Conservation (phyloP, 2,113 vertebrate species). For the Indri indri region DNA sequence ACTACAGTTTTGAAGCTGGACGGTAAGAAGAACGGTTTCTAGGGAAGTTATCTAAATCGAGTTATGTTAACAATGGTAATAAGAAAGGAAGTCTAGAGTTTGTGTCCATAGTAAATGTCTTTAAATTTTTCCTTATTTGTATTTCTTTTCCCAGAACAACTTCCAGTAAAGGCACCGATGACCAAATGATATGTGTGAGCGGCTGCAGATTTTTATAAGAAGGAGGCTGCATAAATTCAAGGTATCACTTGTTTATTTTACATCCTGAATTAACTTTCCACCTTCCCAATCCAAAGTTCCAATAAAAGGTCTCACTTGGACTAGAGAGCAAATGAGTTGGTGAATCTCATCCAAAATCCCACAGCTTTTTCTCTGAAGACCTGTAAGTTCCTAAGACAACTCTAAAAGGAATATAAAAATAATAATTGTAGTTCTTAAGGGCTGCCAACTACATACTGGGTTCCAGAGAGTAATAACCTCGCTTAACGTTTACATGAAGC, state of each 20-base stretch:
- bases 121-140: constrained; percentile 22
- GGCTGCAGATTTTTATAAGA: background rate
- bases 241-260: constrained; percentile 46
- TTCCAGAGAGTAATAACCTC: constrained; percentile 60
- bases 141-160: constrained; percentile 33
- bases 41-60: constrained; percentile 29
- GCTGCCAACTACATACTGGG: constrained; percentile 47
- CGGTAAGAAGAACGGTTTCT: constrained; percentile 1
- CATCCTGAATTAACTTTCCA: constrained; percentile 36
- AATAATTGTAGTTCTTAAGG: constrained; percentile 53
- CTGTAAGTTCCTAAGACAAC: constrained; percentile 39
- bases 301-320: constrained; percentile 40
- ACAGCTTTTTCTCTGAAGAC: constrained; percentile 44
- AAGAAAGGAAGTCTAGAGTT: constrained; percentile 39
- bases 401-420: constrained; percentile 67
- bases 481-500: constrained; percentile 43
- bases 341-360: constrained; percentile 46
- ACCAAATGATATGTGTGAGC: background rate
- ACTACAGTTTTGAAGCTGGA: background rate
- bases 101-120: background rate
- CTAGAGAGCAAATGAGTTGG: constrained; percentile 44
- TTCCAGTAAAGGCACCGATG: background rate
- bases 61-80: background rate
- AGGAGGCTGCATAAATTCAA: background rate
- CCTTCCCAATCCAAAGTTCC: background rate